phyloP scores from a whole-genome alignment of 1,140 invertebrate species.

The Aphis craccivora region DNA sequence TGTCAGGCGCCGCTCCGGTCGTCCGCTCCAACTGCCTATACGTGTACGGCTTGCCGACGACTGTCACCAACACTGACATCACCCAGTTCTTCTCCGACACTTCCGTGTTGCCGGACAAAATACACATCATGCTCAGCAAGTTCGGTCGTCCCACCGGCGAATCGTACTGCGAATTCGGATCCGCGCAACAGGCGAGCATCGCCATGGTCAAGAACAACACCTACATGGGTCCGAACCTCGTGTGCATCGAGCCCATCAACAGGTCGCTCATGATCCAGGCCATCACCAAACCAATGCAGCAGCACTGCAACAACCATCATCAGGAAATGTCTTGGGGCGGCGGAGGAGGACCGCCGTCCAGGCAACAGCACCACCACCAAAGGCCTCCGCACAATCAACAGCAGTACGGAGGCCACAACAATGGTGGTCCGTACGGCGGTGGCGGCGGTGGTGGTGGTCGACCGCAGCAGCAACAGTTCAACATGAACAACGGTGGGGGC shows the following conservation, averaged over 20 bases:
- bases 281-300: constrained; percentile 62
- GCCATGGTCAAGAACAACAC: constrained; percentile 76
- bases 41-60: constrained; percentile 77
- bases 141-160: constrained; percentile 77
- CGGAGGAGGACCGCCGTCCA: not conserved
- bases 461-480: not conserved
- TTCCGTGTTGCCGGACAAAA: constrained; percentile 76
- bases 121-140: constrained; percentile 78
- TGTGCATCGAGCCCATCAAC: constrained; percentile 74
- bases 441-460: not conserved
- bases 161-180: constrained; percentile 85
- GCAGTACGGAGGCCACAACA: not conserved
- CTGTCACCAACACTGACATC: constrained; percentile 78
- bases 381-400: not conserved
- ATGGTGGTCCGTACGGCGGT: not conserved
- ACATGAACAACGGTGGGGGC: not conserved
- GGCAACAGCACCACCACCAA: not conserved
- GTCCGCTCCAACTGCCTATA: constrained; percentile 71
- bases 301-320: not conserved
- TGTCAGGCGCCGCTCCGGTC: constrained; percentile 64
- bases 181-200: constrained; percentile 72
- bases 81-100: constrained; percentile 81
- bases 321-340: not conserved
- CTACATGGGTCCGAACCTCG: constrained; percentile 71
- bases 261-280: constrained; percentile 70